Percentiles rank a stretch among this genome's conserved stretches.
Conservation (phyloP, 2,888 invertebrate species). For the Andrena chrysosceles region DNA sequence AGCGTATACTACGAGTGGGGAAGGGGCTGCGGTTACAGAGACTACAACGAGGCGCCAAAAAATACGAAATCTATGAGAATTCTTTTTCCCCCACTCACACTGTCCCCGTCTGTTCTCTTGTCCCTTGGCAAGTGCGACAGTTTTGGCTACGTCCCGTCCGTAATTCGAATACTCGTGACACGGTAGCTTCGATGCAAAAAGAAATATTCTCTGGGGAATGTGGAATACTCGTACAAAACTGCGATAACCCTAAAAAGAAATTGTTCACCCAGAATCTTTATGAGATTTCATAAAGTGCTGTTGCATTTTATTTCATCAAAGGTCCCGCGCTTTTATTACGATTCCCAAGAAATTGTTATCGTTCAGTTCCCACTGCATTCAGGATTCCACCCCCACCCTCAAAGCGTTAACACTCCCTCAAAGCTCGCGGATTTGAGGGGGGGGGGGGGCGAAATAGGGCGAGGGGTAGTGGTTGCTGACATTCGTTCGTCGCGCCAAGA, state of each 20-base stretch:
- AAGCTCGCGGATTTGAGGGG: conserved; percentile 13
- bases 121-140: conserved; percentile 24
- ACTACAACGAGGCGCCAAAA: conserved; percentile 12
- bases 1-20: conserved; percentile 8
- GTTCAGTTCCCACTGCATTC: background rate
- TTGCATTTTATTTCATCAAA: background rate
- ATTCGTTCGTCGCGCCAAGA: conserved; percentile 67
- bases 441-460: conserved; percentile 4
- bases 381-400: conserved; percentile 22
- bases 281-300: conserved; percentile 4
- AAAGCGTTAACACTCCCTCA: conserved; percentile 37
- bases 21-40: conserved; percentile 17
- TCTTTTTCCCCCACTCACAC: conserved; percentile 27
- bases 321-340: background rate
- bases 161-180: conserved; percentile 37
- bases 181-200: conserved; percentile 11
- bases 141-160: conserved; percentile 16
- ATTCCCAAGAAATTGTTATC: background rate
- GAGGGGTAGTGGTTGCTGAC: conserved; percentile 59
- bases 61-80: conserved; percentile 46
- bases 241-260: background rate
- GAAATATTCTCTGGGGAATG: conserved; percentile 3
- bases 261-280: background rate
- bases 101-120: conserved; percentile 22
- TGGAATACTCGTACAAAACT: background rate